These are phyloP conservation scores for Xanthia togata DNA, from an alignment of 2,888 invertebrate species.

Conservation along the genomic window DNA sequence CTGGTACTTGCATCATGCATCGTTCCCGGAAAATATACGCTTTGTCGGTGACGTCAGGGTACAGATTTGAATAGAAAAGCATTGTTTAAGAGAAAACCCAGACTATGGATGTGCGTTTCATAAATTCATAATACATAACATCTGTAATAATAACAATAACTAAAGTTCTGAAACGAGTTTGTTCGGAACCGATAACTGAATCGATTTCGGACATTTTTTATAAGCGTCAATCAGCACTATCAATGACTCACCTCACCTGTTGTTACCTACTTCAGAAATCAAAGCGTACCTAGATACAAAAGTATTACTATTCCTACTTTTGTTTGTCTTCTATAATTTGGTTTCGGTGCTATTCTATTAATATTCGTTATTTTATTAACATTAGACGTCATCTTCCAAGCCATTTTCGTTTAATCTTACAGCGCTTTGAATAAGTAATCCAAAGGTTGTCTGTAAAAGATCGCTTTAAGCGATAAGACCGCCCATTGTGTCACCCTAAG, in stretches of 20 bases:
- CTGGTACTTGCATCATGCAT: conserved; percentile 41
- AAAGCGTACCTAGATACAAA: too few species aligned
- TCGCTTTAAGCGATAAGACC: too few species aligned
- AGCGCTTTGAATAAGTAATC: conserved; percentile 2
- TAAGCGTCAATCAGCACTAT: background rate
- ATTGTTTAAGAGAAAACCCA: conserved; percentile 3
- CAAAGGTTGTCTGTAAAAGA: too few species aligned
- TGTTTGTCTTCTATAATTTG: background rate
- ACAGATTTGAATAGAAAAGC: conserved; percentile 6
- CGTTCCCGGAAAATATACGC: conserved; percentile 32
- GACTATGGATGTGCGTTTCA: too few species aligned
- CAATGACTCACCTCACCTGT: background rate
- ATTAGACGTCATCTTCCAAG: background rate
- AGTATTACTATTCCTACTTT: too few species aligned
- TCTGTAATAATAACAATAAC: background rate
- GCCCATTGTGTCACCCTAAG: too few species aligned
- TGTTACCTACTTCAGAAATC: background rate
- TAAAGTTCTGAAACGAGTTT: background rate
- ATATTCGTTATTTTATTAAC: background rate
- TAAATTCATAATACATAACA: too few species aligned
- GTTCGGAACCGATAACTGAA: background rate
- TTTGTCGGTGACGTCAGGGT: conserved; percentile 23
- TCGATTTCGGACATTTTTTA: background rate
- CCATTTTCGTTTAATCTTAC: background rate
- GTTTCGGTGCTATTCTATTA: background rate